Evolutionary conservation across 2,888 invertebrate species (phyloP).

Genomic region (Thymelicus acteon): DNA sequence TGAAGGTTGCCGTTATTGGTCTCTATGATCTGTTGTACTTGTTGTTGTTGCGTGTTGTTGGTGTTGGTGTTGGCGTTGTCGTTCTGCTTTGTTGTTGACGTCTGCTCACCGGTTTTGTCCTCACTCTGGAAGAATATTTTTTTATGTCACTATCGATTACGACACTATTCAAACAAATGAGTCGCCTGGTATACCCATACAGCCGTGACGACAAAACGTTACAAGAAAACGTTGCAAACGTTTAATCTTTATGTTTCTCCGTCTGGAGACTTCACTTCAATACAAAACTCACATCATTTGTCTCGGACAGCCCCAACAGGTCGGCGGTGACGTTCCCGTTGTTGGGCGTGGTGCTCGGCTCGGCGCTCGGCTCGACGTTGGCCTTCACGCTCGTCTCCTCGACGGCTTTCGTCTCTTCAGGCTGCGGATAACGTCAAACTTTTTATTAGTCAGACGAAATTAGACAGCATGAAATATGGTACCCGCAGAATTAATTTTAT

Average conservation of each 20-base stretch:
- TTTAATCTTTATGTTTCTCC: too few species aligned
- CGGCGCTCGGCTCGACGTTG: conserved; percentile 1
- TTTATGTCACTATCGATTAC: background rate
- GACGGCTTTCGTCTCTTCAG: conserved; percentile 41
- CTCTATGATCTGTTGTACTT: conserved; percentile 36
- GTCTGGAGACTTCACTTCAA: too few species aligned
- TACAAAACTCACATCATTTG: conserved; percentile 57
- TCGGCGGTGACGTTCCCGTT: conserved; percentile 74
- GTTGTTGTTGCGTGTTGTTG: conserved; percentile 29
- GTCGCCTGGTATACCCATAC: too few species aligned
- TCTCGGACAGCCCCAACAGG: conserved; percentile 67
- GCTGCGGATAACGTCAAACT: conserved; percentile 37
- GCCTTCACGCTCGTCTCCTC: conserved; percentile 26
- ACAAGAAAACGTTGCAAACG: too few species aligned
- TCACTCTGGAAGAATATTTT: conserved; percentile 57
- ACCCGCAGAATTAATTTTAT: too few species aligned
- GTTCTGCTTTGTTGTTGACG: conserved; percentile 51
- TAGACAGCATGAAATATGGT: too few species aligned
- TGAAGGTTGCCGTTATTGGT: conserved; percentile 66
- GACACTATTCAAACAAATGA: background rate
- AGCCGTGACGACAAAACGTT: too few species aligned
- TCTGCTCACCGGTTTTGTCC: conserved; percentile 62
- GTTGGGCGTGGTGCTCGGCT: conserved; percentile 48
- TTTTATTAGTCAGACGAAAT: background rate
- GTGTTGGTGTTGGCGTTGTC: conserved; percentile 46